These are phyloP conservation scores for Acanthopleura granulata DNA, from an alignment of 2,888 invertebrate genomes.

Conservation along the genomic window DNA sequence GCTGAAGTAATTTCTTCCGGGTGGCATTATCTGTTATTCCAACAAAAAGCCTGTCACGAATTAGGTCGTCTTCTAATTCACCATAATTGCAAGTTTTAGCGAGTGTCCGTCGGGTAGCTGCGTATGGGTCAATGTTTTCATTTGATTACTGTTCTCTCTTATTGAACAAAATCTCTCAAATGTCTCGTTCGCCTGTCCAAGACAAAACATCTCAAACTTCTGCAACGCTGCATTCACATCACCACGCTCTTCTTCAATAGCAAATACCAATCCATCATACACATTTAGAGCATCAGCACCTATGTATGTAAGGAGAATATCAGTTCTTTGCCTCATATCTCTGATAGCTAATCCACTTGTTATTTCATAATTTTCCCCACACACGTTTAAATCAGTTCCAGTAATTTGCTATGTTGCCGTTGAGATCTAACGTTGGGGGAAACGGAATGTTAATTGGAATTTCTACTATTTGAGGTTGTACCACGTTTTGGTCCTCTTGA, in stretches of 20 bases:
- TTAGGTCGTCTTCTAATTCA: conserved; percentile 29
- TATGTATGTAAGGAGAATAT: conserved; percentile 24
- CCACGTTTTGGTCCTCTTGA: too few species aligned
- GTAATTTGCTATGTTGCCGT: too few species aligned
- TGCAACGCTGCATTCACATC: too few species aligned
- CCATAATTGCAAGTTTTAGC: conserved; percentile 31
- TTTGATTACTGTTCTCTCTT: conserved; percentile 23
- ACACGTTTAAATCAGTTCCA: conserved; percentile 15
- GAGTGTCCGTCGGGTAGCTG: conserved; percentile 22
- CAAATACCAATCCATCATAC: conserved; percentile 25
- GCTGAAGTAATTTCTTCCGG: conserved; percentile 20
- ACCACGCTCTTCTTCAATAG: background rate
- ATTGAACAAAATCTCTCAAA: conserved; percentile 30
- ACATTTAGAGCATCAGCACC: conserved; percentile 26
- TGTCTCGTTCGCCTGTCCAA: conserved; percentile 26
- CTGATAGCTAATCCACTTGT: too few species aligned
- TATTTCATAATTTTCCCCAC: too few species aligned
- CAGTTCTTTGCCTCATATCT: background rate
- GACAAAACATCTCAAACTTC: conserved; percentile 23
- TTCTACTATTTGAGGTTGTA: background rate
- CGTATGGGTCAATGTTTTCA: conserved; percentile 28
- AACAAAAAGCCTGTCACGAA: conserved; percentile 33
- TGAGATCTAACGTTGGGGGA: conserved; percentile 19
- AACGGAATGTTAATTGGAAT: conserved; percentile 20
- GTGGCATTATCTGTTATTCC: conserved; percentile 28